These are phyloP conservation scores for Halcyon chelicuti DNA, from an alignment of 2,797 vertebrate species.

Conservation along the genomic window DNA sequence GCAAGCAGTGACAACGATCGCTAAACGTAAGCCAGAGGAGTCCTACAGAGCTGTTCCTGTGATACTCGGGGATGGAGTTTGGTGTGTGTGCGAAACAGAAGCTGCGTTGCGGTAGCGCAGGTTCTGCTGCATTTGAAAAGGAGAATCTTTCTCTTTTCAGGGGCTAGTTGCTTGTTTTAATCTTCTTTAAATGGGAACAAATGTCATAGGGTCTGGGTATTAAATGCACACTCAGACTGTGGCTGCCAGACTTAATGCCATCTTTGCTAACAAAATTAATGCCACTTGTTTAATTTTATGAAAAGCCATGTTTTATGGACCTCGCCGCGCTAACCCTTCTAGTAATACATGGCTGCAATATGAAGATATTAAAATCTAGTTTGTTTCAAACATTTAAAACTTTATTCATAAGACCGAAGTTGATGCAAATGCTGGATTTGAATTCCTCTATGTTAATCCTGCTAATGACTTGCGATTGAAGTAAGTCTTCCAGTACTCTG, in stretches of 20 bases:
- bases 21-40: not conserved
- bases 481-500: not conserved
- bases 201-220: not conserved
- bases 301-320: not conserved
- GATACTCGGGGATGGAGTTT: not conserved
- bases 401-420: not conserved
- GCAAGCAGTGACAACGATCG: rapidly evolving
- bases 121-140: not conserved
- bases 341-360: not conserved
- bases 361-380: not conserved
- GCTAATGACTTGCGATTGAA: not conserved
- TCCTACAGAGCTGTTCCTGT: not conserved
- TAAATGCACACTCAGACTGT: not conserved
- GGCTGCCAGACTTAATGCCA: not conserved
- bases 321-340: not conserved
- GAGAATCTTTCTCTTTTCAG: not conserved
- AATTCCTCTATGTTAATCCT: slow-evolving; percentile 16
- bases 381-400: slow-evolving; percentile 20
- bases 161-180: not conserved
- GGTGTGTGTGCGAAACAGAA: not conserved
- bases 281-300: not conserved
- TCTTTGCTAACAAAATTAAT: slow-evolving; percentile 5
- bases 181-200: not conserved
- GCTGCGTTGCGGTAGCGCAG: not conserved
- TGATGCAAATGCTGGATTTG: slow-evolving; percentile 32